A percentile compares a stretch with the other conserved stretches of the same genome.
These are phyloP conservation scores for Pimephales promelas DNA, from an alignment of 2,113 vertebrate genomes.

Conservation along the genomic window DNA sequence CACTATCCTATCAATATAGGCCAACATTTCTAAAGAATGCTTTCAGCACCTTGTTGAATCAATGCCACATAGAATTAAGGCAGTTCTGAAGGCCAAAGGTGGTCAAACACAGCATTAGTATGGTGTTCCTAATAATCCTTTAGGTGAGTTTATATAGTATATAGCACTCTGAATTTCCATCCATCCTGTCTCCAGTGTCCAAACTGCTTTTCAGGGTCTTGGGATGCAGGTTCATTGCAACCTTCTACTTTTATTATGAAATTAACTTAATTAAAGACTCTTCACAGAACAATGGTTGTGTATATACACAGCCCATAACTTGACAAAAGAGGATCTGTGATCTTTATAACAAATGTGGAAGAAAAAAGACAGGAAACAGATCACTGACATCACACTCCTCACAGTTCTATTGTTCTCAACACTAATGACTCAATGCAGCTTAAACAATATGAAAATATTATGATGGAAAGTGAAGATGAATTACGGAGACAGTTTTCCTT, in stretches of 20 bases:
- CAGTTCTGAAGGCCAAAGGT: too few relatives aligned
- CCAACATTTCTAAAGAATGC: too few relatives aligned
- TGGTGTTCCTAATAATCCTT: too few relatives aligned
- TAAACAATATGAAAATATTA: conserved; percentile 41
- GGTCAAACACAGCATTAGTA: too few relatives aligned
- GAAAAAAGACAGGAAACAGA: conserved; percentile 31
- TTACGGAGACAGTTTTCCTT: background rate
- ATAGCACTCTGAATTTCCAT: background rate
- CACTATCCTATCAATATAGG: too few relatives aligned
- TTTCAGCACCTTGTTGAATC: too few relatives aligned
- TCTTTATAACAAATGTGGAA: background rate
- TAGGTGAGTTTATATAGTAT: too few relatives aligned
- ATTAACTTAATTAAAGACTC: background rate
- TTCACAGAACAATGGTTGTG: background rate
- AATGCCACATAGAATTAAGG: too few relatives aligned
- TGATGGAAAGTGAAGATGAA: conserved; percentile 39
- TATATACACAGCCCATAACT: background rate
- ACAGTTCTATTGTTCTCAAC: conserved; percentile 43
- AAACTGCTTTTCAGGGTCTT: background rate
- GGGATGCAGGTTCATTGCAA: background rate
- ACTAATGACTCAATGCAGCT: conserved; percentile 40
- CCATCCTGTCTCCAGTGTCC: background rate
- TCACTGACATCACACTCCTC: background rate
- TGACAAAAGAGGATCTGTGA: background rate
- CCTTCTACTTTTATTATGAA: background rate